A percentile compares a stretch with the other conserved stretches of the same genome.
These are phyloP conservation scores for Phaedon cochleariae DNA, from an alignment of 2,888 invertebrate species.

Conservation along the genomic window DNA sequence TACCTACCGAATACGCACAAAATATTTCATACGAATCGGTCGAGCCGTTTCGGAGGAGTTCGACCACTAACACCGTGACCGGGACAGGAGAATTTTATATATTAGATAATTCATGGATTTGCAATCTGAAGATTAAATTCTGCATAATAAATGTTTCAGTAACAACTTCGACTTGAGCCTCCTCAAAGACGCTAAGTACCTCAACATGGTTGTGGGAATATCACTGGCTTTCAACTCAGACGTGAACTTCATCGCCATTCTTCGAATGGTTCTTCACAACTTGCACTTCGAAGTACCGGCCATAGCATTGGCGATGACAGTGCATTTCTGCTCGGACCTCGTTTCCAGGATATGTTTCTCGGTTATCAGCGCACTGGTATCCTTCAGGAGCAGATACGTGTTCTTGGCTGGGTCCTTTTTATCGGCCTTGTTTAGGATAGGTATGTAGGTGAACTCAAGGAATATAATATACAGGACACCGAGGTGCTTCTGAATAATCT, in stretches of 20 bases:
- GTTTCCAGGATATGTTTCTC: constrained; percentile 71
- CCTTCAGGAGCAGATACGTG: constrained; percentile 70
- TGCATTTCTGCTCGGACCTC: constrained; percentile 75
- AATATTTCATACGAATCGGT: too few relatives aligned
- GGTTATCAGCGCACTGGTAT: constrained; percentile 68
- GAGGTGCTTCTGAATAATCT: too few relatives aligned
- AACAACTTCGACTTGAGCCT: constrained; percentile 67
- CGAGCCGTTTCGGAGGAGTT: too few relatives aligned
- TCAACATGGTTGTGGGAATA: constrained; percentile 76
- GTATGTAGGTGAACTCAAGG: constrained; percentile 62
- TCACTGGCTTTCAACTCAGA: constrained; percentile 75
- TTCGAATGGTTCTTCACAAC: constrained; percentile 71
- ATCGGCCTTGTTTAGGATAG: constrained; percentile 73
- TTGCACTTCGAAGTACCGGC: constrained; percentile 68
- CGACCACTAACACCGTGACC: too few relatives aligned
- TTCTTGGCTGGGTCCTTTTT: constrained; percentile 72
- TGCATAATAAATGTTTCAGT: constrained; percentile 9
- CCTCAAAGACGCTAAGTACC: constrained; percentile 70
- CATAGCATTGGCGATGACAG: constrained; percentile 74
- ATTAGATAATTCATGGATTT: too few relatives aligned
- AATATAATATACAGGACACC: too few relatives aligned
- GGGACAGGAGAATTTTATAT: too few relatives aligned
- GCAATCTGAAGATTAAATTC: too few relatives aligned
- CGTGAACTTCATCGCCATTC: constrained; percentile 73
- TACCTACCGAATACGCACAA: too few relatives aligned